Evolutionary conservation across 2,888 invertebrate genomes (phyloP), one percentile per base, ranked within the genome.

Genomic region (Itoplectis maculator): DNA sequence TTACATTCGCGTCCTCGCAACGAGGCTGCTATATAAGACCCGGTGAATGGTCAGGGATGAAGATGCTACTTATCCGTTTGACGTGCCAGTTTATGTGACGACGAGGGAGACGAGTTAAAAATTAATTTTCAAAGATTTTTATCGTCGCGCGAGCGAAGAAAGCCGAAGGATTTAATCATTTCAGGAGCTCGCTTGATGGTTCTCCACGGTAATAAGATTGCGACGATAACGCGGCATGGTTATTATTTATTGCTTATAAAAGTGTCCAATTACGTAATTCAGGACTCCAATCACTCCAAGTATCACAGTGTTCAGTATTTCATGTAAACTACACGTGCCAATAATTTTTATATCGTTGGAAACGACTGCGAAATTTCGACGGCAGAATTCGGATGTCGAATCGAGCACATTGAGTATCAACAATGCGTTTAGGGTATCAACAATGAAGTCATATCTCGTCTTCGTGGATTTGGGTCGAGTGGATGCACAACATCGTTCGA

Each of bases 361-460:
- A 29, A 29, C 2, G 29, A 29, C 29, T 29, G 29, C n/a, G n/a
- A n/a, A n/a, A n/a, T n/a, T n/a, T n/a, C n/a, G n/a, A n/a, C n/a
- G n/a, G n/a, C n/a, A n/a, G 13, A 54, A 54, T 2, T 11, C 54
- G n/a, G 23, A 23, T 23, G 54, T 13, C 37, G 9, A 9, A 18
- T 40, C 9, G 40, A 37, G 37, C 9, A 15, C 8, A 61, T 61
- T 37, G 40, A 20, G 18, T 49, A 5, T n/a, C n/a, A n/a, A n/a
- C n/a, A n/a, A n/a, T n/a, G 29, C 13, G 37, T 69, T 11, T 72
- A 29, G n/a, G 68, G 35, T 47, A 47, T 68, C 76, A 76, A 68
- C 68, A 76, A 59, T 76, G 76, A 76, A 20, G 47, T 76, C 59
- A 76, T n/a, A n/a, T 59, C 59, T 9, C 45, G 40, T 42, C 23